Evolutionary conservation across 2,797 vertebrate species (phyloP), one percentile per base, ranked within the genome.

Genomic region (Sebastes minor): DNA sequence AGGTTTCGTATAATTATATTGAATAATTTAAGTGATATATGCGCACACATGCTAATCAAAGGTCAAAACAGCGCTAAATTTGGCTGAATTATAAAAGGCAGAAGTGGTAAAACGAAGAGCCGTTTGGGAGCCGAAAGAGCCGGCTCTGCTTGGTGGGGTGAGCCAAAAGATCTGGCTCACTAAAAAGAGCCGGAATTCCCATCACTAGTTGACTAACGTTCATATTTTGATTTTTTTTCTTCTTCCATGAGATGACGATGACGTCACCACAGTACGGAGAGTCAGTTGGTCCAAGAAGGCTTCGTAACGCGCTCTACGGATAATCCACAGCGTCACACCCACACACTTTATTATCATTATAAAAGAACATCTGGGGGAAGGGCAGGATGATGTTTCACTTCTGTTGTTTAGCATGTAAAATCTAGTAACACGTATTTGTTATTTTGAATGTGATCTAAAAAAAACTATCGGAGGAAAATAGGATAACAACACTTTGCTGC

Each of bases 201-300:
- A 38, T 38, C 35, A 14, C 35, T 38, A 14, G 13, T 46, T 46
- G 16, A 46, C 42, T 46, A 46, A 16, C 6, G 16, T 46, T 46
- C 42, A 18, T 46, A 46, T 46, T 46, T 42, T 18, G 42, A 46
- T 46, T 46, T 46, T 46, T 46, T 46, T 38, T n/a, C 35, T 46
- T 46, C 0, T 42, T 42, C n/a, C 7, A 38, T 38, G 5, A 16
- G 4, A 14, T 2, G 11, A 9, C 27, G 0, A 5, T 90, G 79
- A 92, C 89, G 2, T 92, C 88, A 67, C 1, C 1, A 4, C 0
- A 42, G 6, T 88, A 94, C 88, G 92, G 92, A 1, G 4, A 56
- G 62, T 27, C 14, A 4, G 2, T n/a, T 18, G 61, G 83, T 10
- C 49, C 91, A 90, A 86, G 3, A 83, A 46, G 1, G 25, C 0